phyloP scores from a whole-genome alignment of 2,797 vertebrate genomes.

The Oryzias dopingdopingensis region DNA sequence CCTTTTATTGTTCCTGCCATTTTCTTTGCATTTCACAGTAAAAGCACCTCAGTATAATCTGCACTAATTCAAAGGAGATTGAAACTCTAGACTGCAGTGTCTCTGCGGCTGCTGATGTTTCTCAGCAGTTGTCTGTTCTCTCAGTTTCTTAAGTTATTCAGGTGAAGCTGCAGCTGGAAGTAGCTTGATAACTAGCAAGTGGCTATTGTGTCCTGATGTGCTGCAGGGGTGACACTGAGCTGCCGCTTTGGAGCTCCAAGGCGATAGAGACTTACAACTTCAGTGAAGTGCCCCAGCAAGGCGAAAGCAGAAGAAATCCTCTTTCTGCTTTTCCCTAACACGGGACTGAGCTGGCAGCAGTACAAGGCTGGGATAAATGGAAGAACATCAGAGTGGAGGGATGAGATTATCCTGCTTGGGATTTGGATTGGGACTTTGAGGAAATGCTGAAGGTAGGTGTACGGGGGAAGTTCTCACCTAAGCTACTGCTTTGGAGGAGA shows the following conservation, averaged over 20 bases:
- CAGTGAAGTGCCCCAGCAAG: constrained; percentile 63
- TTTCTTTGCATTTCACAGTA: too few relatives aligned
- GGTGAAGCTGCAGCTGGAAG: constrained; percentile 45
- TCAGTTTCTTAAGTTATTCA: constrained; percentile 31
- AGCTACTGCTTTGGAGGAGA: constrained; percentile 44
- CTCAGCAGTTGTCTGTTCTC: constrained; percentile 15
- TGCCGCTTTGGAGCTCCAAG: constrained; percentile 42
- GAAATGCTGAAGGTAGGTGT: constrained; percentile 70
- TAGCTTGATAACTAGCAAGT: constrained; percentile 43
- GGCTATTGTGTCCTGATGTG: constrained; percentile 47
- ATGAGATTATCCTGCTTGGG: constrained; percentile 73
- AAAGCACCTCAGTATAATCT: background rate
- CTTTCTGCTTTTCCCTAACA: constrained; percentile 65
- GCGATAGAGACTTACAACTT: constrained; percentile 63
- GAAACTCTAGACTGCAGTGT: constrained; percentile 12
- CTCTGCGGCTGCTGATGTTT: constrained; percentile 13
- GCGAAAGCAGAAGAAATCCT: constrained; percentile 68
- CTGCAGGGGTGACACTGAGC: constrained; percentile 57
- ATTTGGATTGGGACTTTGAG: constrained; percentile 71
- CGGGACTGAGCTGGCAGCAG: constrained; percentile 70
- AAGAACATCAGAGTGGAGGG: constrained; percentile 74
- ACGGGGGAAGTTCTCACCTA: constrained; percentile 66
- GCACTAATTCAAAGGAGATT: constrained; percentile 7
- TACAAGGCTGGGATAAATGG: constrained; percentile 72
- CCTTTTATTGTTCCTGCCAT: too few relatives aligned